A percentile compares a stretch with the other conserved stretches of the same genome.
phyloP scores from a whole-genome alignment of 1,140 invertebrate genomes.

The Drosophila persimilis region DNA sequence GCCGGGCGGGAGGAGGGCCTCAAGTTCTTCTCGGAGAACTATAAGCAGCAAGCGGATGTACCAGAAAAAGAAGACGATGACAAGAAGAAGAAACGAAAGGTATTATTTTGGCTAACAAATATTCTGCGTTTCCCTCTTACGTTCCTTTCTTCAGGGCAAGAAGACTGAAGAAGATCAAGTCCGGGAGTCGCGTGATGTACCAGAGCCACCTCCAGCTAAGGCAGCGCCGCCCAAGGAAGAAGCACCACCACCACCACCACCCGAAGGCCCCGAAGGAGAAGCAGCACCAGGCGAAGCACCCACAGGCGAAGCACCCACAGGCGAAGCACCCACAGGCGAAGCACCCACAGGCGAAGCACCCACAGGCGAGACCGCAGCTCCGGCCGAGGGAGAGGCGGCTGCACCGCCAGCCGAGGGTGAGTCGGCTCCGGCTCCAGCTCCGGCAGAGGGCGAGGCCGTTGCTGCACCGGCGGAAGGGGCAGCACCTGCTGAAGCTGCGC shows the following conservation, averaged over 20 bases:
- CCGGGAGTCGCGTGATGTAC: neutral
- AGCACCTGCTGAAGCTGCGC: constrained; percentile 1
- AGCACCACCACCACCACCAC: neutral
- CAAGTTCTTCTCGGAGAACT: constrained; percentile 86
- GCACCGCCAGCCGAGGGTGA: neutral
- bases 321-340: too few species aligned
- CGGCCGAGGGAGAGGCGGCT: neutral
- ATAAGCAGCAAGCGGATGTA: constrained; percentile 75
- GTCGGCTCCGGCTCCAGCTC: neutral
- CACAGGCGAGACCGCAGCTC: neutral
- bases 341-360: neutral
- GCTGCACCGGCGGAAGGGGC: constrained; percentile 1
- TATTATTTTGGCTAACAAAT: neutral
- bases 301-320: neutral
- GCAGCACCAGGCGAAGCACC: too few species aligned
- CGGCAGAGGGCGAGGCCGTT: constrained; percentile 1
- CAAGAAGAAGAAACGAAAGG: constrained; percentile 43
- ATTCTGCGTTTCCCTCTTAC: neutral
- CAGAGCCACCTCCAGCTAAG: neutral
- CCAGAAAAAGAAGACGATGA: constrained; percentile 2
- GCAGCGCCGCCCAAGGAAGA: neutral
- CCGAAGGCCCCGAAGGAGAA: neutral
- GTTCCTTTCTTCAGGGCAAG: constrained; percentile 11
- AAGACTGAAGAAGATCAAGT: neutral
- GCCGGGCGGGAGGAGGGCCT: constrained; percentile 85